A percentile compares a stretch with the other conserved stretches of the same genome.
Evolutionary conservation across 2,797 vertebrate species (phyloP).

Genomic region (Strix occidentalis): DNA sequence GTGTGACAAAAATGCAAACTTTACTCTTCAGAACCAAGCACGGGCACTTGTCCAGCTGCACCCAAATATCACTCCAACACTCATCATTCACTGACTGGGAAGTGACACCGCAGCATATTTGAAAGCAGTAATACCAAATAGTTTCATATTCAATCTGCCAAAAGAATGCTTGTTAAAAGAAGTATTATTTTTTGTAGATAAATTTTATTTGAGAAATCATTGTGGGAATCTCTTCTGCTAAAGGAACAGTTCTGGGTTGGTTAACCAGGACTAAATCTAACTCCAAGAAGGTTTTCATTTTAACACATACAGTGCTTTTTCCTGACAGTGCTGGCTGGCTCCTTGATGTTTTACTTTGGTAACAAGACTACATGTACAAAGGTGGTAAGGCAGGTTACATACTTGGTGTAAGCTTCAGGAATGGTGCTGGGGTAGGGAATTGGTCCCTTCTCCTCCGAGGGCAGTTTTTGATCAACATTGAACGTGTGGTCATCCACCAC

Average conservation of each 20-base stretch:
- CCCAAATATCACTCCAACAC: not conserved
- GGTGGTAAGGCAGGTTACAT: not conserved
- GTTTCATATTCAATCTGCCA: not conserved
- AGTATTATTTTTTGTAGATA: not conserved
- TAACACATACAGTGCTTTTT: not conserved
- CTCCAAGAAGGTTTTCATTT: not conserved
- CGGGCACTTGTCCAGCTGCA: not conserved
- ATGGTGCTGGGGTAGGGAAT: constrained; percentile 84
- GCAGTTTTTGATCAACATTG: constrained; percentile 93
- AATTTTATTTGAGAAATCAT: not conserved
- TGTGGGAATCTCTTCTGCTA: not conserved
- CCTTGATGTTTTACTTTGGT: not conserved
- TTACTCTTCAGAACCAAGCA: not conserved
- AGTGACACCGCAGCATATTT: not conserved
- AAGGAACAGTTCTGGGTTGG: not conserved
- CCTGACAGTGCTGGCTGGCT: not conserved
- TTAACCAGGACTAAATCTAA: not conserved
- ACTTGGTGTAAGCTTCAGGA: constrained; percentile 92
- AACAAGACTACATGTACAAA: not conserved
- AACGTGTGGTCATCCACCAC: constrained; percentile 95
- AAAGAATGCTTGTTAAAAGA: not conserved
- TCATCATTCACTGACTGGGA: not conserved
- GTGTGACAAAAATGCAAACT: not conserved
- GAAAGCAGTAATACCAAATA: not conserved
- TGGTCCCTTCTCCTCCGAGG: constrained; percentile 88